Evolutionary conservation across 2,888 invertebrate species (phyloP).

Genomic region (Drosophila austrosaltans): DNA sequence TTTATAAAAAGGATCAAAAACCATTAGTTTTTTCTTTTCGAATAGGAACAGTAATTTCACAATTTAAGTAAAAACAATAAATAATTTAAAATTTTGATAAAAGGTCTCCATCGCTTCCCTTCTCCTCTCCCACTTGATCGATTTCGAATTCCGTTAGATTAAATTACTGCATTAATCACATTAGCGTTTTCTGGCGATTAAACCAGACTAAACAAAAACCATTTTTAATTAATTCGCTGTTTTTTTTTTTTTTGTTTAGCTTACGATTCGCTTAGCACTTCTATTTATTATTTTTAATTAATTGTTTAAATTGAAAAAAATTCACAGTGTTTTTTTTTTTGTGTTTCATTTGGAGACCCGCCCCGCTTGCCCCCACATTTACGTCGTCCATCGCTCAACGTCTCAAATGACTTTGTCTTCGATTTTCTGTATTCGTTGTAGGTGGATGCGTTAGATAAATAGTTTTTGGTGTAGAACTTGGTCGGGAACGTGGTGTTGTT

Average conservation of each 20-base stretch:
- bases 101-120: no score
- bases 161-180: slow-evolving; percentile 12
- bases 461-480: slow-evolving; percentile 49
- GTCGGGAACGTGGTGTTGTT: slow-evolving; percentile 47
- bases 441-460: slow-evolving; percentile 61
- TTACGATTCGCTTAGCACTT: slow-evolving; percentile 49
- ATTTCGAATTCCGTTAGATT: slow-evolving; percentile 3
- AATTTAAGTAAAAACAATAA: neutral
- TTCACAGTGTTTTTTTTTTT: slow-evolving; percentile 50
- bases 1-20: no score
- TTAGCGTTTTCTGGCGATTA: slow-evolving; percentile 31
- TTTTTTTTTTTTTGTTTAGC: slow-evolving; percentile 19
- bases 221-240: slow-evolving; percentile 18
- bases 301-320: slow-evolving; percentile 59
- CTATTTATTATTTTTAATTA: slow-evolving; percentile 62
- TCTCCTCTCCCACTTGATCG: neutral
- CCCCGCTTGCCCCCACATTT: neutral
- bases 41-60: neutral
- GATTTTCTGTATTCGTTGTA: slow-evolving; percentile 26
- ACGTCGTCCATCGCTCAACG: neutral
- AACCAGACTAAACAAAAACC: slow-evolving; percentile 38
- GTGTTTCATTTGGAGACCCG: slow-evolving; percentile 28
- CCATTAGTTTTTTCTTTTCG: no score
- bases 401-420: slow-evolving; percentile 26
- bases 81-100: neutral